These are phyloP conservation scores for Vulpes lagopus DNA, from an alignment of 2,113 vertebrate genomes.

Conservation along the genomic window DNA sequence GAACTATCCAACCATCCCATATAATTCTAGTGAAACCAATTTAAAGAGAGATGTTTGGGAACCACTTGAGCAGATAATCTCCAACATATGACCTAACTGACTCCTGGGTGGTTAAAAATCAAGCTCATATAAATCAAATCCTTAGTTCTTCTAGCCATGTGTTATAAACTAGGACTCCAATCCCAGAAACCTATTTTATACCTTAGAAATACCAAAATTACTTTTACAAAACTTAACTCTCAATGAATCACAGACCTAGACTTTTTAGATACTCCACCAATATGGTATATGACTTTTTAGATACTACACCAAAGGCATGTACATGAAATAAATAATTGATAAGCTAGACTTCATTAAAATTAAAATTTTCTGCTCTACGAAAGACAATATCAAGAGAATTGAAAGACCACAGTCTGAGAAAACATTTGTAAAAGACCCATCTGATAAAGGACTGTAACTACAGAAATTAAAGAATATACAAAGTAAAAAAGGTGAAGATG, in stretches of 20 bases:
- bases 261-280: not conserved
- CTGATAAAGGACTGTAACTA: not conserved
- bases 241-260: not conserved
- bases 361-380: not conserved
- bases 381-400: not conserved
- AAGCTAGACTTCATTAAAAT: not conserved
- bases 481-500: not conserved
- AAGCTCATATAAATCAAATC: not conserved
- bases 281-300: not conserved
- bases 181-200: not conserved
- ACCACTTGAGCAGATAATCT: not conserved
- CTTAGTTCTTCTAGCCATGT: not conserved
- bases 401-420: not conserved
- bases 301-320: not conserved
- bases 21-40: conserved; percentile 13
- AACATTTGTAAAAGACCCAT: not conserved
- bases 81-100: not conserved
- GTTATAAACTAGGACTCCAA: not conserved
- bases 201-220: not conserved
- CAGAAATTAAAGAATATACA: not conserved
- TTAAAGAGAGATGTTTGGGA: conserved; percentile 8
- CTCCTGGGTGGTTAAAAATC: not conserved
- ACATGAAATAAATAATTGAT: not conserved
- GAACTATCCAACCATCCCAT: not conserved
- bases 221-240: not conserved